Evolutionary conservation across 53 echinoderm and acorn worm species (phyloP), one percentile per base, ranked within the genome.

Genomic region (Hippasteria phrygiana): DNA sequence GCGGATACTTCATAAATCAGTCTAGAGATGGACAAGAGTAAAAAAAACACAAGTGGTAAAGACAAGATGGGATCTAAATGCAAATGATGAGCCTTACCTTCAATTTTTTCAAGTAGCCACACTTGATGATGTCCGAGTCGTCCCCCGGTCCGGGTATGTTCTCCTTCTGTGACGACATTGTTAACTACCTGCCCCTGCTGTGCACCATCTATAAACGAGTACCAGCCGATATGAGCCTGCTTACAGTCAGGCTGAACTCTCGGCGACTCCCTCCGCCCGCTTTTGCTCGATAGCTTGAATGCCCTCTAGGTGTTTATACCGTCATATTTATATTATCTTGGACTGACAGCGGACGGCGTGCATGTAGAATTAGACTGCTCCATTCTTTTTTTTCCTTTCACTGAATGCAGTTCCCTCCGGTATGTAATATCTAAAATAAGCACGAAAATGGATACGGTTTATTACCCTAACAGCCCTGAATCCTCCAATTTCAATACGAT

Each of bases 61-160:
- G n/a, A 59, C 59, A 18, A n/a, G n/a, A n/a, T n/a, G n/a, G n/a
- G n/a, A n/a, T n/a, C n/a, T n/a, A n/a, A n/a, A n/a, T n/a, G n/a
- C n/a, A n/a, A n/a, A n/a, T n/a, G n/a, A n/a, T n/a, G n/a, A n/a
- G n/a, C 12, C 92, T 89, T 47, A 95, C 95, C 95, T 95, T 95
- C 2, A 95, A 89, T 70, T 95, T 95, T 50, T 91, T 91, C 41
- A 95, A 80, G 91, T 95, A 95, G 73, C 95, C 95, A 43, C 87
- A 91, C 69, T 93, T 95, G 67, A 91, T 91, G 27, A 95, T 87
- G 67, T 93, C 92, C 12, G 88, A 45, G 29, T 45, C 82, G 39
- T 73, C 82, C 42, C 83, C 83, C 1, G 88, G 53, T 27, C 77
- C 88, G 5, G 88, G 88, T 33, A 77, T 75, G 43, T 77, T 88